Percentiles rank a stretch among this genome's conserved stretches.
Evolutionary conservation across 2,797 vertebrate genomes (phyloP).

Genomic region (Macropus fuliginosus): DNA sequence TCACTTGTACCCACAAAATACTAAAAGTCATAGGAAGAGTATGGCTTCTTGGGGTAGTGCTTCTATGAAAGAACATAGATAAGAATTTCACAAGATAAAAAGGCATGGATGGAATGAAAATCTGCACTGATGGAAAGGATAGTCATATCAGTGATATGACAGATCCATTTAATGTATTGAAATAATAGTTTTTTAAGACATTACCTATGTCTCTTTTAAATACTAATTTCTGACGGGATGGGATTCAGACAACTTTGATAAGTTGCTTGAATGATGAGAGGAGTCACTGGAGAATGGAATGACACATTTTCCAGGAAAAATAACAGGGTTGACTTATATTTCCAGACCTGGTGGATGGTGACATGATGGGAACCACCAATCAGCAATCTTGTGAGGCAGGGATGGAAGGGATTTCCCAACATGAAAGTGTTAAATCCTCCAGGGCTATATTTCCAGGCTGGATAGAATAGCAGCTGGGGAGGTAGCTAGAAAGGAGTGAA

Average conservation of each 20-base stretch:
- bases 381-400: background rate
- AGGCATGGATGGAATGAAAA: background rate
- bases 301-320: background rate
- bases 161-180: conserved; percentile 18
- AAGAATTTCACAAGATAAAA: background rate
- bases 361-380: background rate
- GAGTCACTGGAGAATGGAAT: background rate
- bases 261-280: background rate
- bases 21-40: background rate
- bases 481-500: background rate
- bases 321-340: background rate
- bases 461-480: background rate
- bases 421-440: background rate
- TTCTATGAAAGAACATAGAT: background rate
- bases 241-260: background rate
- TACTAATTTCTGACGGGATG: conserved; percentile 51
- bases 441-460: background rate
- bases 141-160: background rate
- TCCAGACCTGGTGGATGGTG: background rate
- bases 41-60: background rate
- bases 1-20: background rate
- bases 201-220: conserved; percentile 68
- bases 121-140: background rate
- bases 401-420: background rate
- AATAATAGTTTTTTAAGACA: conserved; percentile 66